phyloP scores from a whole-genome alignment of 2,888 invertebrate species.

The Amphipoea lucens region DNA sequence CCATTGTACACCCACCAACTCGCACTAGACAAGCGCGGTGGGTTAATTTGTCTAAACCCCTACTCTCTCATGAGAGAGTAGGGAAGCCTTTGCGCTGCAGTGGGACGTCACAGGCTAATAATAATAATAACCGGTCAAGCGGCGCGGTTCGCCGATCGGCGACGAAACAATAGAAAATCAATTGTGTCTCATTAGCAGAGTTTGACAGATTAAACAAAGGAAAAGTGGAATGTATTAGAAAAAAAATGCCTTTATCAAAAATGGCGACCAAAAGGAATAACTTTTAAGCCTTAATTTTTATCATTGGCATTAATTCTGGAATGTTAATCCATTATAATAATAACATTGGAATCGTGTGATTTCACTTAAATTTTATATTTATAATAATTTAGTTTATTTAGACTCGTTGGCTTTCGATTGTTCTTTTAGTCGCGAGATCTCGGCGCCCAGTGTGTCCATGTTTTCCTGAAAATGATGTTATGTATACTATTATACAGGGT shows the following conservation, averaged over 20 bases:
- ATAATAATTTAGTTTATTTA: constrained; percentile 63
- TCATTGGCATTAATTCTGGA: constrained; percentile 56
- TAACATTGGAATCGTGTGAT: constrained; percentile 35
- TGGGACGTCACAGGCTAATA: too few relatives aligned
- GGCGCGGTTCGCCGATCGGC: too few relatives aligned
- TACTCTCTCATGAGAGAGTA: too few relatives aligned
- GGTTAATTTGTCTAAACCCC: too few relatives aligned
- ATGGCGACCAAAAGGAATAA: constrained; percentile 21
- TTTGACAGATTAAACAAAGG: not conserved
- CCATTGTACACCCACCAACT: too few relatives aligned
- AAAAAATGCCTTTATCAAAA: constrained; percentile 6
- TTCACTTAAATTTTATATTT: constrained; percentile 49
- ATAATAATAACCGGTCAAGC: too few relatives aligned
- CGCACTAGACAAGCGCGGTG: too few relatives aligned
- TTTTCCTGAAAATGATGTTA: constrained; percentile 91
- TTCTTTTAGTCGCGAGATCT: constrained; percentile 92
- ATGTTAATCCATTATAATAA: constrained; percentile 42
- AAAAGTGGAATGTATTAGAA: constrained; percentile 7
- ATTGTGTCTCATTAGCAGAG: too few relatives aligned
- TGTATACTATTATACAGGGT: not conserved
- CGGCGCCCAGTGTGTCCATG: constrained; percentile 94
- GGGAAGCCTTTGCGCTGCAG: too few relatives aligned
- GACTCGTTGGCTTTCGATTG: constrained; percentile 66
- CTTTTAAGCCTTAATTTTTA: constrained; percentile 35
- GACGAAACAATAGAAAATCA: too few relatives aligned